phyloP scores from a whole-genome alignment of 2,888 invertebrate species.

The Agrotis clavis region DNA sequence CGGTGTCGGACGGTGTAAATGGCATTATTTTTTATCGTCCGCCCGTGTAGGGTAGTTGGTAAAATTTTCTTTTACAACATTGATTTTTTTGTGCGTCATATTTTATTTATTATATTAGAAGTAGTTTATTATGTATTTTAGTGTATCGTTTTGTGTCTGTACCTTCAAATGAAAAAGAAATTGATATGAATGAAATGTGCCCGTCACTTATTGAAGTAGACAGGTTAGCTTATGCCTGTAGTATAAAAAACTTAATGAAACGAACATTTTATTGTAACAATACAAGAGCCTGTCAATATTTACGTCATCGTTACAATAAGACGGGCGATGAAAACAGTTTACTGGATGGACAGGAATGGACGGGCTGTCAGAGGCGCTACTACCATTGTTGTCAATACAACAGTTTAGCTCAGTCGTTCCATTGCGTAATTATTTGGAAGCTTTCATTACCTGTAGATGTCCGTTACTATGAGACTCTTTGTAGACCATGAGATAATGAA shows the following conservation, averaged over 20 bases:
- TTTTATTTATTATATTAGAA: constrained; percentile 56
- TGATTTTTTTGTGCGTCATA: constrained; percentile 69
- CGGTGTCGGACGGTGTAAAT: constrained; percentile 76
- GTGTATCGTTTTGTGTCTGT: constrained; percentile 26
- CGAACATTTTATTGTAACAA: background rate
- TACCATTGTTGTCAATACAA: constrained; percentile 31
- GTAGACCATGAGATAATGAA: background rate
- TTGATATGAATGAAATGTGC: constrained; percentile 34
- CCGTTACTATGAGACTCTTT: background rate
- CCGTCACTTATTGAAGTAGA: background rate
- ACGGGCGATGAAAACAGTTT: constrained; percentile 26
- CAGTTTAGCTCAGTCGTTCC: background rate
- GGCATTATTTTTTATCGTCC: constrained; percentile 80
- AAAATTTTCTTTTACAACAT: constrained; percentile 74
- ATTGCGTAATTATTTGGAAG: constrained; percentile 37
- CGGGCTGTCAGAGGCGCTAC: constrained; percentile 18
- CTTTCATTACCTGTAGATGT: constrained; percentile 5
- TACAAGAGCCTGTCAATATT: constrained; percentile 12
- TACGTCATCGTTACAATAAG: constrained; percentile 25
- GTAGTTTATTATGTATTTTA: constrained; percentile 60
- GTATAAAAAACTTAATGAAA: background rate
- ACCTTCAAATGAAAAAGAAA: constrained; percentile 36
- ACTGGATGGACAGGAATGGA: constrained; percentile 21
- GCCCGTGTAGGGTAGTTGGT: constrained; percentile 70
- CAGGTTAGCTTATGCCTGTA: background rate